Evolutionary conservation across 30 jellyfish, hydroid and myxozoan genomes (phyloP).

Genomic region (Mastigias papua): DNA sequence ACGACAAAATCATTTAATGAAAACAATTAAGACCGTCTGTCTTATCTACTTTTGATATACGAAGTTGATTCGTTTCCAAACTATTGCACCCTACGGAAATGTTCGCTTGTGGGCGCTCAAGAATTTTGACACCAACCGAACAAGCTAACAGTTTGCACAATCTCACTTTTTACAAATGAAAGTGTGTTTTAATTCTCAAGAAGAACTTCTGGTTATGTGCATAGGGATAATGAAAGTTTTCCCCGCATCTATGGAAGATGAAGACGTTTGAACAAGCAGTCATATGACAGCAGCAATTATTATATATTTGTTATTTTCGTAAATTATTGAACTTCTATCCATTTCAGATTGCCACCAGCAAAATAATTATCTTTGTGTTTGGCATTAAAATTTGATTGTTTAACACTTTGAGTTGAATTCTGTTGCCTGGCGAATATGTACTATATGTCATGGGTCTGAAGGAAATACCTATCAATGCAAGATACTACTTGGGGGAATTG

Average conservation of each 20-base stretch:
- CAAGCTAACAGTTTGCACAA: no score
- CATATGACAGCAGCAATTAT: not conserved
- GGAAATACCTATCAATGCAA: not conserved
- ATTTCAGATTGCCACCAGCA: slow-evolving; percentile 27
- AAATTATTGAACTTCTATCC: not conserved
- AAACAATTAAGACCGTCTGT: no score
- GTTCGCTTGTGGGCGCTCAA: no score
- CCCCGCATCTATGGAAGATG: no score
- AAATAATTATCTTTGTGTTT: not conserved
- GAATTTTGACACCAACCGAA: no score
- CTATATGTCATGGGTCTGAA: not conserved
- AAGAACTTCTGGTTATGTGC: no score
- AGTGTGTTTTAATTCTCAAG: no score
- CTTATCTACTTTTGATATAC: no score
- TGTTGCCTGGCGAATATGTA: not conserved
- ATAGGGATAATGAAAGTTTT: no score
- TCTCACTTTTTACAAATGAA: no score
- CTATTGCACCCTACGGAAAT: no score
- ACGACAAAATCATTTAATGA: not conserved
- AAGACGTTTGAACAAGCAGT: not conserved
- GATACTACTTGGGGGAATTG: not conserved
- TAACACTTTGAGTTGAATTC: not conserved
- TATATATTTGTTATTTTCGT: not conserved
- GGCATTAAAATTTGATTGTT: slow-evolving; percentile 31
- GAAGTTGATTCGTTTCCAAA: no score